A percentile compares a stretch with the other conserved stretches of the same genome.
Evolutionary conservation across 1,140 invertebrate genomes (phyloP).

Genomic region (Tribolium madens): DNA sequence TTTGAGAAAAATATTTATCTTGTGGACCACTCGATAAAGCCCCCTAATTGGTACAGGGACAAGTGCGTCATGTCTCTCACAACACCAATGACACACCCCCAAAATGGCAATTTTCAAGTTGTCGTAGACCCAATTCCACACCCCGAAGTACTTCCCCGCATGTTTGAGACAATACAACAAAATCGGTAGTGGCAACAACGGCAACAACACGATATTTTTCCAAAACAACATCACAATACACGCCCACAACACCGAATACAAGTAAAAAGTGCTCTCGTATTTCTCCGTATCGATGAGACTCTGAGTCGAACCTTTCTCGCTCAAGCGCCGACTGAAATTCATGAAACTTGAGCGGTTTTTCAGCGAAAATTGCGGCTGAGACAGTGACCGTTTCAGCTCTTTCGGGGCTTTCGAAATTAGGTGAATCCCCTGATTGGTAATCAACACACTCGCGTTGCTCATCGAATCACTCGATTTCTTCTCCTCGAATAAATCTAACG

Average conservation of each 20-base stretch:
- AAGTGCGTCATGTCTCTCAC: conserved; percentile 68
- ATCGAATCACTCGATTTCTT: conserved; percentile 21
- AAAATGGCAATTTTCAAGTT: conserved; percentile 57
- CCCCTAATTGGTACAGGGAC: conserved; percentile 70
- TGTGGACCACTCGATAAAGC: conserved; percentile 67
- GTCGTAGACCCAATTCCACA: conserved; percentile 66
- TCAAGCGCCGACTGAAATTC: conserved; percentile 48
- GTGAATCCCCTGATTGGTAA: conserved; percentile 54
- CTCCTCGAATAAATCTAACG: conserved; percentile 60
- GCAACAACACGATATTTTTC: conserved; percentile 78
- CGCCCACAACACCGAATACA: conserved; percentile 76
- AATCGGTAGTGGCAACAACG: conserved; percentile 75
- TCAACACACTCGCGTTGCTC: conserved; percentile 49
- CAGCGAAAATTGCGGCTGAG: conserved; percentile 58
- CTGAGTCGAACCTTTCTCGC: conserved; percentile 46
- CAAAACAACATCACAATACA: conserved; percentile 79
- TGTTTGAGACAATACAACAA: conserved; percentile 74
- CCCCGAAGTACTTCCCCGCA: conserved; percentile 68
- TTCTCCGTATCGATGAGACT: conserved; percentile 49
- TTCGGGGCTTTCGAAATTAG: conserved; percentile 25
- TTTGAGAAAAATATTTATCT: conserved; percentile 66
- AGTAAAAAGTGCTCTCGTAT: conserved; percentile 67
- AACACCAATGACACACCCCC: conserved; percentile 57
- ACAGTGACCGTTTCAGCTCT: conserved; percentile 60
- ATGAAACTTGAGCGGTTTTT: conserved; percentile 48